These are phyloP conservation scores for Smutsia gigantea DNA, from an alignment of 2,797 vertebrate genomes.

Conservation along the genomic window DNA sequence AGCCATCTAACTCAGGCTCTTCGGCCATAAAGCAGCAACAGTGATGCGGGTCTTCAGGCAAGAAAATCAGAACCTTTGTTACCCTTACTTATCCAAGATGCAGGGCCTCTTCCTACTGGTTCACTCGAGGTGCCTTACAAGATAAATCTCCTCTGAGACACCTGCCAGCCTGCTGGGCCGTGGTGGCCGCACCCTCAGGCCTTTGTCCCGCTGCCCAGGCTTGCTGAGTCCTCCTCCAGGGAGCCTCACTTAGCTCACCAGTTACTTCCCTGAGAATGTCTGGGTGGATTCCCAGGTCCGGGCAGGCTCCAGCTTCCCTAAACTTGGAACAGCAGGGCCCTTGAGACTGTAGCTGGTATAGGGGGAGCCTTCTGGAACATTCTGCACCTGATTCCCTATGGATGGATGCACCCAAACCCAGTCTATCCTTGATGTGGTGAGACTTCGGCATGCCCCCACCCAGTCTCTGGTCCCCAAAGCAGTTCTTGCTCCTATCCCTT, in stretches of 20 bases:
- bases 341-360: neutral
- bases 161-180: neutral
- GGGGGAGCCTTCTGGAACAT: neutral
- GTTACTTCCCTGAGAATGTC: neutral
- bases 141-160: neutral
- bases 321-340: neutral
- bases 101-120: no score
- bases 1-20: neutral
- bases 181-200: accelerated
- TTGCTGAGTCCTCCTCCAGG: accelerated
- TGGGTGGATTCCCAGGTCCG: neutral
- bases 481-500: neutral
- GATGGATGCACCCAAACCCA: neutral
- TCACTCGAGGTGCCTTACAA: neutral
- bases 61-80: neutral
- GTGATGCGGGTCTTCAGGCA: neutral
- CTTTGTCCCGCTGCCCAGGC: accelerated
- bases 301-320: neutral
- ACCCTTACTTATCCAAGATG: neutral
- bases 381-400: neutral
- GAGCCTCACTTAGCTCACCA: neutral
- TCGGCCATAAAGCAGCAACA: neutral
- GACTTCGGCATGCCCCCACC: accelerated
- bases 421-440: neutral
- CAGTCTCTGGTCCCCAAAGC: neutral